Conservation (phyloP, 1,140 invertebrate genomes). For the Zaprionus ornatus region DNA sequence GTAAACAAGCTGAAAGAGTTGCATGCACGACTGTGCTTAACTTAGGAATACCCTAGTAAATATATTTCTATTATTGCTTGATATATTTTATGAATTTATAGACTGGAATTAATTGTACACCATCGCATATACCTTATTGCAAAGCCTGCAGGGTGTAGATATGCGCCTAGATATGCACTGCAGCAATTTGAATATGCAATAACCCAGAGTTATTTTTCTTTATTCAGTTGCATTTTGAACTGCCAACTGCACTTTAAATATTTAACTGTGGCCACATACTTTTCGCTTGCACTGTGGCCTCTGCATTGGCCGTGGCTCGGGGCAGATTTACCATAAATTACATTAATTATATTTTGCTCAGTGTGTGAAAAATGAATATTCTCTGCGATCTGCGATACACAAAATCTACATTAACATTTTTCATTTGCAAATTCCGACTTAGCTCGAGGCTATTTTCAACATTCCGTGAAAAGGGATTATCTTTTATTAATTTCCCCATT, state of each 20-base stretch:
- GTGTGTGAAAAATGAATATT: neutral
- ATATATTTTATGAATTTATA: neutral
- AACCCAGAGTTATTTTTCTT: neutral
- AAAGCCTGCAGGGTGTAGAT: neutral
- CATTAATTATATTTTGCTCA: conserved; percentile 21
- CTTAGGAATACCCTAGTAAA: neutral
- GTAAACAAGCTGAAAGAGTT: neutral
- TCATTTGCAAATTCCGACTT: conserved; percentile 15
- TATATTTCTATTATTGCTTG: neutral
- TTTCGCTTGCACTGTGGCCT: conserved; percentile 1
- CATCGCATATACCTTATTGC: neutral
- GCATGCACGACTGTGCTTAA: neutral
- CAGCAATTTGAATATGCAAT: conserved; percentile 10
- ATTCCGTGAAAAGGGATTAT: conserved; percentile 7
- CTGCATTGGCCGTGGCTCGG: neutral
- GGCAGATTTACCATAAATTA: conserved; percentile 16
- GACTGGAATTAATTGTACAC: neutral
- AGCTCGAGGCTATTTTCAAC: conserved; percentile 20
- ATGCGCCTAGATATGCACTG: neutral
- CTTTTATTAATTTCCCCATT: conserved; percentile 25
- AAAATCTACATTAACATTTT: conserved; percentile 7
- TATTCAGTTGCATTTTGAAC: neutral
- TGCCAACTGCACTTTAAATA: neutral
- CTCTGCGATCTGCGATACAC: conserved; percentile 14
- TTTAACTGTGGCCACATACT: neutral